Base-by-base conservation (phyloP, 2,797 vertebrate genomes). In the Peromyscus eremicus region DNA sequence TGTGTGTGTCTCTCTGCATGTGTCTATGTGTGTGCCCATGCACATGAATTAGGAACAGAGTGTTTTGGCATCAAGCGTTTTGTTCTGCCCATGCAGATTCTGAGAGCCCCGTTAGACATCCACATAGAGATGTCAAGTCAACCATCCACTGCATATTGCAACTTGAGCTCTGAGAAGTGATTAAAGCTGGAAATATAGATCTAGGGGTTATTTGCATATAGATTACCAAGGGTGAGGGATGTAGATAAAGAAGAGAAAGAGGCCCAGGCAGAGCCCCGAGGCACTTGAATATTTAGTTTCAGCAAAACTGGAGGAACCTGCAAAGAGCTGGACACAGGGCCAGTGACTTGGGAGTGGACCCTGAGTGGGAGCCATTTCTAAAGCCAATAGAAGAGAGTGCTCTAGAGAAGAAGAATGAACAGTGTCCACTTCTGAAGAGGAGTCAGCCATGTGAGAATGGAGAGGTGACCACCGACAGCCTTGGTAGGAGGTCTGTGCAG, bases 121-220 rank as follows among this genome's bases (percentile, higher is more conserved):
- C 32, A 60, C 0, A 1, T 4, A 5, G 70, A 95, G 57, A 75
- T 10, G 64, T 76, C n/a, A 9, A 64, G 49, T 2, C 46, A 32
- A 34, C 40, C 52, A 52, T 3, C 52, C 60, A 76, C 9, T n/a
- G n/a, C n/a, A 46, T 91, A 92, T 90, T 93, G 83, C 19, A 57
- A 40, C 77, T 82, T 76, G 70, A 93, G 83, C 79, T 62, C 83
- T 43, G 86, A 95, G 92, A 73, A 88, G 86, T 79, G 93, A 83
- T 92, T 97, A 93, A 90, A 95, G 21, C 62, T 83, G 64, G 81
- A 86, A 93, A 93, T 96, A 71, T 0, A 85, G 83, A 93, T 79
- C 91, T 79, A 23, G 75, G 80, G 68, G 80, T 94, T 66, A 94
- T 93, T 94, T 96, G 71, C 83, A 84, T 91, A 85, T 68, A 94